Evolutionary conservation across 2,113 vertebrate species (phyloP), one percentile per base, ranked within the genome.

Genomic region (Miniopterus natalensis): DNA sequence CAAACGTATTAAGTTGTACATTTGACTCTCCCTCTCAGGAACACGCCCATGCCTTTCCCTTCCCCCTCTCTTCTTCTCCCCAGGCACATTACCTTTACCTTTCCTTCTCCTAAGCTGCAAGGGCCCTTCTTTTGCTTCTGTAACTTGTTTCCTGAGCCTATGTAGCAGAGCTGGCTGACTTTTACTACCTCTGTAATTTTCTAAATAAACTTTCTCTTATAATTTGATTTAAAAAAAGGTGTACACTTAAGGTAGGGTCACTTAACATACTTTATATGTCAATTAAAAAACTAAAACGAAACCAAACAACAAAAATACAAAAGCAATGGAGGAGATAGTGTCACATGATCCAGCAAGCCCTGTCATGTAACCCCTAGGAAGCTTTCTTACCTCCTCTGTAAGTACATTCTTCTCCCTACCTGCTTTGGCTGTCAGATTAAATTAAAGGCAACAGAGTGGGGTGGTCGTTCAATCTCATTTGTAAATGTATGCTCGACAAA

Each of bases 371-470:
- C 59, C 79, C 83, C 17, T 36, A 61, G 80, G 93, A 96, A 92
- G 55, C 36, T 9, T 85, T 36, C 47, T 75, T 84, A 59, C 68
- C 42, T 49, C 63, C 66, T 90, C 78, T 23, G 36, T 84, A 81
- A 96, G 85, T 88, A 59, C 84, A 85, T 85, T 83, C 92, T 94
- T 95, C 87, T 96, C 78, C 63, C 92, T 96, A 95, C 95, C 96
- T 97, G 95, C 89, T 96, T 90, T 93, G 88, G 75, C 77, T 95
- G 91, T 96, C 97, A 98, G 93, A 96, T 96, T 96, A 94, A 96
- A 94, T 97, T 92, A 95, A 36, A 97, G 81, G 63, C 90, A 96
- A 97, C 53, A 36, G 36, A 95, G 87, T 70, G 90, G 87, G 71
- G 66, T 51, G 78, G 65, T 94, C 92, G 86, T 95, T 96, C 95